Evolutionary conservation across 2,888 invertebrate species (phyloP).

Genomic region (Malachius bipustulatus): DNA sequence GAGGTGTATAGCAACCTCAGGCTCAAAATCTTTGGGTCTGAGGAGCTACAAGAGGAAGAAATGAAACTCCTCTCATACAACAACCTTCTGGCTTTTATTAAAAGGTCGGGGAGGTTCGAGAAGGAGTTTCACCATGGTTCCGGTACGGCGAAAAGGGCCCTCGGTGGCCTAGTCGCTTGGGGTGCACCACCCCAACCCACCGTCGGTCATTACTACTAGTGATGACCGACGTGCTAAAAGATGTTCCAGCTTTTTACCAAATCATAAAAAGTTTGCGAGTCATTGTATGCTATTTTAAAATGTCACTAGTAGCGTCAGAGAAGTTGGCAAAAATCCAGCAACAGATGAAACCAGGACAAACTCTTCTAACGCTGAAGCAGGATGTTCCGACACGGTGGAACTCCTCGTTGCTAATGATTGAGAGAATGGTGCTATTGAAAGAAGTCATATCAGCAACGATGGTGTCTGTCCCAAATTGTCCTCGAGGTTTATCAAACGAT

Average conservation of each 20-base stretch:
- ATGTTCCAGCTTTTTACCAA: background rate
- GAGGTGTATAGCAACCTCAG: too few relatives aligned
- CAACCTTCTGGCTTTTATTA: too few relatives aligned
- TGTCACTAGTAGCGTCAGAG: constrained; percentile 7
- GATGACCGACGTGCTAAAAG: background rate
- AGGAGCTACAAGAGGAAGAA: too few relatives aligned
- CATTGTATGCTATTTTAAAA: constrained; percentile 1
- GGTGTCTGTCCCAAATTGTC: background rate
- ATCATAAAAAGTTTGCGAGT: background rate
- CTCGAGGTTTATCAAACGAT: background rate
- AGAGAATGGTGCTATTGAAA: constrained; percentile 1
- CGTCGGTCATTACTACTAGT: too few relatives aligned
- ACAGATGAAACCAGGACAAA: constrained; percentile 9
- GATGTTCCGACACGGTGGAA: constrained; percentile 13
- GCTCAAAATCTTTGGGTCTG: too few relatives aligned
- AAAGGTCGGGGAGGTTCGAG: too few relatives aligned
- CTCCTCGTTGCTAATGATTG: constrained; percentile 5
- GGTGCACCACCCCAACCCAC: too few relatives aligned
- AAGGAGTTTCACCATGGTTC: too few relatives aligned
- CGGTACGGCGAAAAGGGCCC: too few relatives aligned
- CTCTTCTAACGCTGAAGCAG: constrained; percentile 12
- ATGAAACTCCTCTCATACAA: too few relatives aligned
- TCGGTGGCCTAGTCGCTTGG: too few relatives aligned
- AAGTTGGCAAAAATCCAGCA: constrained; percentile 14
- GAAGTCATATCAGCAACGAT: background rate